Evolutionary conservation across 2,888 invertebrate species (phyloP).

Genomic region (Masnerella sp.): DNA sequence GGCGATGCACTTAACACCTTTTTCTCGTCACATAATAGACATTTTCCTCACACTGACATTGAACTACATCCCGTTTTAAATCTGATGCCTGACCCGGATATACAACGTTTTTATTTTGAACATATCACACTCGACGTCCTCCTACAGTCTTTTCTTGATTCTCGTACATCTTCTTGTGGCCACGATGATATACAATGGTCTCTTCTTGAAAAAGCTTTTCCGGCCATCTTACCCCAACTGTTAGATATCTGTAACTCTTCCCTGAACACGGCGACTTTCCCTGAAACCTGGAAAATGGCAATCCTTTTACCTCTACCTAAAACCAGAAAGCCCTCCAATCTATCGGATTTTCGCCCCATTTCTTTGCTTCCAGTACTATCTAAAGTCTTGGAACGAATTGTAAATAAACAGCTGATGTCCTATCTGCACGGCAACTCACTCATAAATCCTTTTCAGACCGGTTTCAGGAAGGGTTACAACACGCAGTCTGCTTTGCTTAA

Average conservation of each 20-base stretch:
- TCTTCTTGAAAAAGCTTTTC: not conserved
- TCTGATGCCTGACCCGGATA: not conserved
- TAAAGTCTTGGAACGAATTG: not conserved
- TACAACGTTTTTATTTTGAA: not conserved
- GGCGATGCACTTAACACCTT: no score
- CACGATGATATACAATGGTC: not conserved
- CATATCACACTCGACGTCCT: not conserved
- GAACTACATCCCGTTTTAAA: no score
- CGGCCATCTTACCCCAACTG: not conserved
- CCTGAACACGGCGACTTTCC: not conserved
- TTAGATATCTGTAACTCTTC: not conserved
- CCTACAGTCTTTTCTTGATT: not conserved
- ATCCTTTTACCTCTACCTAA: not conserved
- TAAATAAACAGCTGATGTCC: not conserved
- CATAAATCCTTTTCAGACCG: not conserved
- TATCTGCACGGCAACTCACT: not conserved
- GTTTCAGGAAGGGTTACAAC: not conserved
- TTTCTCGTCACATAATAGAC: no score
- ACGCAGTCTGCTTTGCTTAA: not conserved
- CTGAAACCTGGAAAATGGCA: not conserved
- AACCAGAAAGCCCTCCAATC: not conserved
- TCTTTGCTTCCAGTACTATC: not conserved
- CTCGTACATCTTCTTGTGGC: not conserved
- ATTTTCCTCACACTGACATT: no score
- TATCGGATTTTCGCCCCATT: constrained; percentile 1